These are phyloP conservation scores for Nylanderia fulva DNA, from an alignment of 1,140 invertebrate genomes.

Conservation along the genomic window DNA sequence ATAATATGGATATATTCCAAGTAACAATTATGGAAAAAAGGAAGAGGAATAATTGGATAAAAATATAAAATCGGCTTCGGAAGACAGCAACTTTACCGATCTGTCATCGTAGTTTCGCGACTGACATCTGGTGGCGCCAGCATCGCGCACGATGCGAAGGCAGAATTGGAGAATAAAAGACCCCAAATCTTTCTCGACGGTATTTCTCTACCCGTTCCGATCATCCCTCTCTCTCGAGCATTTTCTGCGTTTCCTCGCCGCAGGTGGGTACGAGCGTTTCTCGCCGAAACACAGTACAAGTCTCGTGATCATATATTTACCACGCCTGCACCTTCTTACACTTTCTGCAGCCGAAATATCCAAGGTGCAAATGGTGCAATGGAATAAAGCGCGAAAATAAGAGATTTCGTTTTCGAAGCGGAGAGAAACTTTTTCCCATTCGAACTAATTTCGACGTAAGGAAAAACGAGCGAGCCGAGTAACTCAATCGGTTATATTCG, in stretches of 20 bases:
- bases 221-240: not conserved
- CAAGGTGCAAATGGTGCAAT: conserved; percentile 54
- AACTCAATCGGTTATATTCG: not conserved
- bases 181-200: not conserved
- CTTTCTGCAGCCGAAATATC: conserved; percentile 53
- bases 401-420: not conserved
- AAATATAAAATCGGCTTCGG: no score
- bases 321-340: conserved; percentile 50
- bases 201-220: not conserved
- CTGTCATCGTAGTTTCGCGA: no score
- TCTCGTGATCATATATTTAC: conserved; percentile 28
- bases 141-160: no score
- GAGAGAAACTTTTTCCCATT: not conserved
- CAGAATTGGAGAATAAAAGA: no score
- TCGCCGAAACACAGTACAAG: not conserved
- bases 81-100: no score
- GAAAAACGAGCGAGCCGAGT: not conserved
- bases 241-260: not conserved
- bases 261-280: not conserved
- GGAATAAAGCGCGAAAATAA: conserved; percentile 60
- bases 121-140: no score
- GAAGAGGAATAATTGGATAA: no score
- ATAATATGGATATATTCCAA: no score
- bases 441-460: not conserved
- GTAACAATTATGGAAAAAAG: no score